phyloP scores from a whole-genome alignment of 2,113 vertebrate genomes.

The Marmota monax region DNA sequence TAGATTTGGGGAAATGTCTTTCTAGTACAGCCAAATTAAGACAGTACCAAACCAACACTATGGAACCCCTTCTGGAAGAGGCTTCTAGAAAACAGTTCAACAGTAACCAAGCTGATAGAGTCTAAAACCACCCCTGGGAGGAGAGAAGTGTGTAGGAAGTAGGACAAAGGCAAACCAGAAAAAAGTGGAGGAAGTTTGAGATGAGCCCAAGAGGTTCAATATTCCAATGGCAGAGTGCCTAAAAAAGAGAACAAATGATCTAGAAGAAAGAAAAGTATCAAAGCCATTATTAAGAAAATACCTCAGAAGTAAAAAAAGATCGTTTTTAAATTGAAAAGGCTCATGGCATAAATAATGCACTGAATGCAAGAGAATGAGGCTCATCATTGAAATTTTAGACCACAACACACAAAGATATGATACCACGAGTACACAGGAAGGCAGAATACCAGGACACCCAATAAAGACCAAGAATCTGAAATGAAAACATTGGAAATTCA shows the following conservation, averaged over 20 bases:
- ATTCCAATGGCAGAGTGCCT: neutral
- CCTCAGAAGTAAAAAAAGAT: neutral
- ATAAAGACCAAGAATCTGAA: neutral
- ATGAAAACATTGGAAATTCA: neutral
- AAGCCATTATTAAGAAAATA: slow-evolving; percentile 30
- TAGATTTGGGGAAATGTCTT: neutral
- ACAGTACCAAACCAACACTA: neutral
- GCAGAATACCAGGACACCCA: neutral
- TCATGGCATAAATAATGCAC: neutral
- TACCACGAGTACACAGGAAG: neutral
- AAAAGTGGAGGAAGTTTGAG: slow-evolving; percentile 11
- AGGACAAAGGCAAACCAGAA: neutral
- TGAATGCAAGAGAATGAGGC: neutral
- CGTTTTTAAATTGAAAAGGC: neutral
- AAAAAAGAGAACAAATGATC: slow-evolving; percentile 5
- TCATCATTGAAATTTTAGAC: neutral
- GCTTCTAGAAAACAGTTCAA: neutral
- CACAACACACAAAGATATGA: neutral
- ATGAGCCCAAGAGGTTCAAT: neutral
- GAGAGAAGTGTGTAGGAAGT: neutral
- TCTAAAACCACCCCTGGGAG: neutral
- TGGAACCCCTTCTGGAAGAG: neutral
- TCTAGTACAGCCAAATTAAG: neutral
- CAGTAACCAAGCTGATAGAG: neutral
- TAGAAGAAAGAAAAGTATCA: neutral